Conservation (phyloP, 2,888 invertebrate genomes). For the Archips xylosteana region DNA sequence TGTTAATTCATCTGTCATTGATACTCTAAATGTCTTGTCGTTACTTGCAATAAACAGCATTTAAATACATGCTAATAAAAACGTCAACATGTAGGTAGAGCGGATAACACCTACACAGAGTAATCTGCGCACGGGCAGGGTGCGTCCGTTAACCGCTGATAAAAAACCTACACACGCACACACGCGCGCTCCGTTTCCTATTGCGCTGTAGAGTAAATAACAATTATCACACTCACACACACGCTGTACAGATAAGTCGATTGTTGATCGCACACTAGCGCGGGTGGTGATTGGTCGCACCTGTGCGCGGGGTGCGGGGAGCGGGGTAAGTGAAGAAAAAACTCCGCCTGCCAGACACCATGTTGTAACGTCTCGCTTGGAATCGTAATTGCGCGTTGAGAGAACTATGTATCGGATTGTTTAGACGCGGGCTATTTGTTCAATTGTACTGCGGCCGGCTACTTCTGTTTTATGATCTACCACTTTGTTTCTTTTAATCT, state of each 20-base stretch:
- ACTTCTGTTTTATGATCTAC: slow-evolving; percentile 40
- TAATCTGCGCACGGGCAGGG: slow-evolving; percentile 70
- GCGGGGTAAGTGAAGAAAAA: slow-evolving; percentile 31
- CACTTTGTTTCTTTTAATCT: slow-evolving; percentile 27
- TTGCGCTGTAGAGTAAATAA: slow-evolving; percentile 63
- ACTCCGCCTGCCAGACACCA: slow-evolving; percentile 45
- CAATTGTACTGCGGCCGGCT: slow-evolving; percentile 40
- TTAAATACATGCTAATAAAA: slow-evolving; percentile 31
- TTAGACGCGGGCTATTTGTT: slow-evolving; percentile 40
- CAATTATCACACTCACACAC: slow-evolving; percentile 68
- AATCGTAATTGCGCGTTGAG: slow-evolving; percentile 39
- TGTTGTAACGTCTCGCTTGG: slow-evolving; percentile 41
- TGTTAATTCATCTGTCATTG: neutral
- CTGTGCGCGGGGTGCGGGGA: slow-evolving; percentile 39
- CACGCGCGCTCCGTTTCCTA: slow-evolving; percentile 62
- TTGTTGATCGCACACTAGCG: slow-evolving; percentile 40
- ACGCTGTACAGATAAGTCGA: slow-evolving; percentile 47
- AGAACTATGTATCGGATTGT: slow-evolving; percentile 39
- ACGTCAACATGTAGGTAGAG: slow-evolving; percentile 54
- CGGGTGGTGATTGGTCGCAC: slow-evolving; percentile 48
- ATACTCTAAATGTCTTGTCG: neutral
- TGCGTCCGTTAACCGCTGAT: slow-evolving; percentile 77
- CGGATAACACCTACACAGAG: slow-evolving; percentile 75
- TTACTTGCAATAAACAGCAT: slow-evolving; percentile 20
- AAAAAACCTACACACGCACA: slow-evolving; percentile 66